Evolutionary conservation across 2,888 invertebrate genomes (phyloP).

Genomic region (Ashinkailepas kermadecensis): DNA sequence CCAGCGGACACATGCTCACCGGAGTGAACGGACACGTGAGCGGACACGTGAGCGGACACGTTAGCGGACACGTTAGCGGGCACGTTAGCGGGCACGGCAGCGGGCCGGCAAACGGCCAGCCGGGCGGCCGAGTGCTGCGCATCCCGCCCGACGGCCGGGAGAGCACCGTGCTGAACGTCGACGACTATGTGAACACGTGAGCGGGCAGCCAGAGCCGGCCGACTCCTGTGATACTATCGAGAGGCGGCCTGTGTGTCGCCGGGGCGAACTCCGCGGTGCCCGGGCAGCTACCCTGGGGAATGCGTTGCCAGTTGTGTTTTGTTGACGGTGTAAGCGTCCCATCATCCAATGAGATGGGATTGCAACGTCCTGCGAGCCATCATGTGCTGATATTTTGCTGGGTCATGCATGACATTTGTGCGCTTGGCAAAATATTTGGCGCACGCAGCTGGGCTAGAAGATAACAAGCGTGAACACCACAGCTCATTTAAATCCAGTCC

Average conservation of each 20-base stretch:
- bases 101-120: not conserved
- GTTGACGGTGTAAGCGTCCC: no score
- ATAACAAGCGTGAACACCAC: not conserved
- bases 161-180: conserved; percentile 22
- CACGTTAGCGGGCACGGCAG: not conserved
- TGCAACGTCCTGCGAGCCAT: no score
- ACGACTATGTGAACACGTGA: conserved; percentile 1
- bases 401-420: no score
- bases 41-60: not conserved
- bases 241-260: not conserved
- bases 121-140: not conserved
- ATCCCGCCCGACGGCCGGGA: conserved; percentile 30
- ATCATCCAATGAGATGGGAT: no score
- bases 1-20: no score
- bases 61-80: not conserved
- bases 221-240: not conserved
- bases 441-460: not conserved
- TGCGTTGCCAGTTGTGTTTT: not conserved
- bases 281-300: not conserved
- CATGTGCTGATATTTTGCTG: no score
- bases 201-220: not conserved
- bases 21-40: not conserved
- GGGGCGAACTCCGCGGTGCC: not conserved
- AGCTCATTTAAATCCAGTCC: not conserved
- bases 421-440: no score